Base-by-base conservation (phyloP, 2,888 invertebrate genomes). In the Sinelater perroti region DNA sequence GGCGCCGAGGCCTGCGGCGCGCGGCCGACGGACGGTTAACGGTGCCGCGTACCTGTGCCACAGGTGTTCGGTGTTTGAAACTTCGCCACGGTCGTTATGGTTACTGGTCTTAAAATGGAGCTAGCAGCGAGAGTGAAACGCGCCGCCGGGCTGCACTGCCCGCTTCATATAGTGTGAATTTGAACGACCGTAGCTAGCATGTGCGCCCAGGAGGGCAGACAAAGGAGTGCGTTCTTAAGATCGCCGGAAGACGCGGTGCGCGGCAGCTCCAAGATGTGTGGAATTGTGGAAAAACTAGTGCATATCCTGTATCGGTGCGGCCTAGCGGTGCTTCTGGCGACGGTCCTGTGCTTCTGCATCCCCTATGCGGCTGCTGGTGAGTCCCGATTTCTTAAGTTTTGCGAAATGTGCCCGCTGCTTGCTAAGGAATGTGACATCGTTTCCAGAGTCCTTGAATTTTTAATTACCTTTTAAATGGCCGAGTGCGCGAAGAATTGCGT, bases 211-310 rank as follows among this genome's bases (percentile, higher is more conserved):
- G 10, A 57, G 35, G 17, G 26, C 20, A 61, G 51, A 55, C 55
- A 56, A 59, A 62, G 45, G 53, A 59, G 52, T 24, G 47, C 11
- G n/a, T 8, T 8, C 13, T 38, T 40, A 51, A 40, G 42, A 64
- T 64, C n/a, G n/a, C n/a, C n/a, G 64, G 64, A 64, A 55, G 64
- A 64, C 56, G 62, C 60, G 26, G 64, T 62, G 47, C 55, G 64
- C 56, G 59, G 60, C 42, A 44, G 20, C 17, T 28, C 11, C 5
- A 14, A 36, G 26, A 28, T 18, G 26, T 31, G 4, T 40, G 44
- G 53, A 49, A 30, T 40, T 57, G 24, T 31, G 35, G 30, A 28
- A 33, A 56, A 56, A 56, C 57, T 46, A 54, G 54, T 51, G 57
- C 49, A 54, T 46, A 33, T 31, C 20, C 31, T 13, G 20, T 17